These are phyloP conservation scores for Brachionus calyciflorus DNA, from an alignment of 1,140 invertebrate genomes.

Conservation along the genomic window DNA sequence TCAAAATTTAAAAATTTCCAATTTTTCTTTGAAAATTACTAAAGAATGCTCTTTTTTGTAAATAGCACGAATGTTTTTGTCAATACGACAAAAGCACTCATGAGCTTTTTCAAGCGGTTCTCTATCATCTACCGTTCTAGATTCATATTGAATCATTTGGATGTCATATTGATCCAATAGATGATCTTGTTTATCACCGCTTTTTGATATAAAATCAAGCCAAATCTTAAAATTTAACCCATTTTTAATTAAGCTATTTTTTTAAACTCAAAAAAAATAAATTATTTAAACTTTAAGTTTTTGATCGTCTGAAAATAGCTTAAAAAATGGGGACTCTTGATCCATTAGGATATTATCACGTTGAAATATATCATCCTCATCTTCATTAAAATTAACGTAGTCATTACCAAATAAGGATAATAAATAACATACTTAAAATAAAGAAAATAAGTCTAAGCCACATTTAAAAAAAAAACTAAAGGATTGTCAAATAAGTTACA, in stretches of 20 bases:
- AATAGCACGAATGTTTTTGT: conserved; percentile 5
- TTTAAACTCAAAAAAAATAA: background rate
- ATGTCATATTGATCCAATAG: background rate
- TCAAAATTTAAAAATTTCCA: too few relatives aligned
- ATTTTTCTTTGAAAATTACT: background rate
- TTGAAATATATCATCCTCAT: conserved; percentile 10
- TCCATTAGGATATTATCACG: background rate
- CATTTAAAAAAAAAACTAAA: background rate
- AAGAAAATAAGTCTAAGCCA: background rate
- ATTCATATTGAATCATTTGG: background rate
- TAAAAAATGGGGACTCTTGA: conserved; percentile 6
- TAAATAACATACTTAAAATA: conserved; percentile 1
- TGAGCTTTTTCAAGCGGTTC: background rate
- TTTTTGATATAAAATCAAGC: conserved; percentile 29
- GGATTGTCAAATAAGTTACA: background rate
- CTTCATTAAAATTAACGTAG: background rate
- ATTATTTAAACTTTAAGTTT: conserved; percentile 20
- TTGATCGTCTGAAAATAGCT: background rate
- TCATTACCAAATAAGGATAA: background rate
- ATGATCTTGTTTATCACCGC: conserved; percentile 31
- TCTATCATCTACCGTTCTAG: background rate
- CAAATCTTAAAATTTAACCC: conserved; percentile 28
- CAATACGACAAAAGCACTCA: background rate
- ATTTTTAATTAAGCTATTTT: background rate
- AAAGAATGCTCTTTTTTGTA: conserved; percentile 9